These are phyloP conservation scores for Galaxea fascicularis DNA, from an alignment of 92 coral and sea anemone species.

Conservation along the genomic window DNA sequence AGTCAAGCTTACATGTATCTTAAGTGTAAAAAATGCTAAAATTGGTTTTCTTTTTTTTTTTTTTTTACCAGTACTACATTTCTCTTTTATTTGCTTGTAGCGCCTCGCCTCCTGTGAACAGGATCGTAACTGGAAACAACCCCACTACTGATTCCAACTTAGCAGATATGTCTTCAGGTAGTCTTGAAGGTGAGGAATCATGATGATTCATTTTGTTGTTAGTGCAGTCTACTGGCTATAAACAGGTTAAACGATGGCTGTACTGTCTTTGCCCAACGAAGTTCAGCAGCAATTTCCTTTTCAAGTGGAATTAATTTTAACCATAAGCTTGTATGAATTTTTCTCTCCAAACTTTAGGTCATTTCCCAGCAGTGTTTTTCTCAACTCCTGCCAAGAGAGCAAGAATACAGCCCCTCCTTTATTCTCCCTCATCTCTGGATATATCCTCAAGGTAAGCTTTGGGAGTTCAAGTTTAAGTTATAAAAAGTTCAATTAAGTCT, in stretches of 20 bases:
- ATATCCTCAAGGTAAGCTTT: slow-evolving; percentile 6
- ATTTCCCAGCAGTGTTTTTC: slow-evolving; percentile 4
- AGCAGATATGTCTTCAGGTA: slow-evolving; percentile 6
- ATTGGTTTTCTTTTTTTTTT: slow-evolving; percentile 3
- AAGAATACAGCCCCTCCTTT: slow-evolving; percentile 6
- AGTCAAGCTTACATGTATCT: background rate
- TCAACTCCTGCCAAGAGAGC: slow-evolving; percentile 6
- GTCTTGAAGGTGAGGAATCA: slow-evolving; percentile 14
- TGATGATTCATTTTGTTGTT: slow-evolving; percentile 1
- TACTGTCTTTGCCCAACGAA: background rate
- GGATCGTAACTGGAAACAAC: slow-evolving; percentile 4
- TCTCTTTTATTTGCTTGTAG: slow-evolving; percentile 7
- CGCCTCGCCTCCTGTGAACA: slow-evolving; percentile 4
- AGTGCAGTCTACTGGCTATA: slow-evolving; percentile 4
- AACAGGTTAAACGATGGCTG: slow-evolving; percentile 3
- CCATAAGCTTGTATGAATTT: slow-evolving; percentile 2
- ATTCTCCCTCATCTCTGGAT: background rate
- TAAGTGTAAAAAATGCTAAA: slow-evolving; percentile 6
- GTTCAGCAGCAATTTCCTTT: slow-evolving; percentile 8
- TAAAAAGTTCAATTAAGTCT: background rate
- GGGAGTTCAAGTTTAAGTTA: background rate
- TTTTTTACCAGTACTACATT: background rate
- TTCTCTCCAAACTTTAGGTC: slow-evolving; percentile 11
- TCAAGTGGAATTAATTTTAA: slow-evolving; percentile 2
- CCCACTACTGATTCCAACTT: slow-evolving; percentile 7